A percentile compares a stretch with the other conserved stretches of the same genome.
Conservation (phyloP, 2,797 vertebrate species). For the Molossus alvarezi region DNA sequence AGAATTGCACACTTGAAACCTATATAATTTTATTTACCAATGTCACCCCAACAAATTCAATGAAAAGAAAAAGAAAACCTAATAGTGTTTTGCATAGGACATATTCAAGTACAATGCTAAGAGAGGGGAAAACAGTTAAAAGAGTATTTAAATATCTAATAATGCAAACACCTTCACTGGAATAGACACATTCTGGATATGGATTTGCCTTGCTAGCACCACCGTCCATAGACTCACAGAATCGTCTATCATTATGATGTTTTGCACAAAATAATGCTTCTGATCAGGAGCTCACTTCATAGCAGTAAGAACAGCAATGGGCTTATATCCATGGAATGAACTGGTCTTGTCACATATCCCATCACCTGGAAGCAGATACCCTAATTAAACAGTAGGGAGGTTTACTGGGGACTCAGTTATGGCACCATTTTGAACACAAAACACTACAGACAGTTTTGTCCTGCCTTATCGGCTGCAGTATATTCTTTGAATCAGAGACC, state of each 20-base stretch:
- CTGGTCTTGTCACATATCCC: too few relatives aligned
- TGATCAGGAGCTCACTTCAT: not conserved
- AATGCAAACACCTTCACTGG: not conserved
- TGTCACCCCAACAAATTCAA: too few relatives aligned
- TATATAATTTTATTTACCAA: too few relatives aligned
- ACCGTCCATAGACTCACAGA: not conserved
- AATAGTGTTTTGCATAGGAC: not conserved
- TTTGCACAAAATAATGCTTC: not conserved
- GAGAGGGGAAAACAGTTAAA: not conserved
- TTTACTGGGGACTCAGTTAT: not conserved
- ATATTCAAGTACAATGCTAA: not conserved
- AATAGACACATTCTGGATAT: not conserved
- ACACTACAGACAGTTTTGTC: not conserved
- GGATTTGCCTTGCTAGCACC: not conserved
- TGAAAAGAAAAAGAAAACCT: not conserved
- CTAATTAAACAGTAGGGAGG: not conserved
- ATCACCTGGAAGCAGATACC: not conserved
- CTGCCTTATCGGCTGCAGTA: not conserved
- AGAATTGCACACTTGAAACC: too few relatives aligned
- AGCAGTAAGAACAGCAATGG: not conserved
- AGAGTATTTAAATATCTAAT: not conserved
- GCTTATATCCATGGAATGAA: not conserved
- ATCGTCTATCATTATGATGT: not conserved
- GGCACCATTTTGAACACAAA: not conserved
- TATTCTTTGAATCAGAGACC: not conserved